Conservation (phyloP, 2,797 vertebrate species). For the Leucoraja ocellata region DNA sequence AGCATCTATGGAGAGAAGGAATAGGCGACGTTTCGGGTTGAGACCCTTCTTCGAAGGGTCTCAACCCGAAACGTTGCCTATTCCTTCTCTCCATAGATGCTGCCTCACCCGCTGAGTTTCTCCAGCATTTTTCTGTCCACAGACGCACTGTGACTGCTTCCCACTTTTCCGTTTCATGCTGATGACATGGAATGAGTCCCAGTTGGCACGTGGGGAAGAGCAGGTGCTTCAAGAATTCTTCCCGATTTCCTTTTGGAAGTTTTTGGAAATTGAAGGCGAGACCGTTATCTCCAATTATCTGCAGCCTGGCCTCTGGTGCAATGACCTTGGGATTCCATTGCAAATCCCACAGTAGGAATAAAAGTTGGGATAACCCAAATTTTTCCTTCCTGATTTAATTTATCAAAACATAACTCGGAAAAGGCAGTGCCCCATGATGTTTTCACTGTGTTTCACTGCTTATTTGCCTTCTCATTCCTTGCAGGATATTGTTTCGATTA, state of each 20-base stretch:
- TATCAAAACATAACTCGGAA: neutral
- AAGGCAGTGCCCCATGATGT: neutral
- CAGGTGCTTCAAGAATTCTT: too few relatives aligned
- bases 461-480: neutral
- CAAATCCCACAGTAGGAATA: neutral
- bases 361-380: neutral
- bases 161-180: neutral
- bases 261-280: neutral
- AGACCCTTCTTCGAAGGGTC: too few relatives aligned
- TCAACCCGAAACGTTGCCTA: too few relatives aligned
- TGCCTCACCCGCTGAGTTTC: too few relatives aligned
- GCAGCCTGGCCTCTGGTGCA: neutral
- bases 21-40: too few relatives aligned
- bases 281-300: neutral
- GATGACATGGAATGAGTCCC: neutral
- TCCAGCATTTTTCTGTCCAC: neutral
- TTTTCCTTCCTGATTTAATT: slow-evolving; percentile 13
- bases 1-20: too few relatives aligned
- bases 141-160: neutral
- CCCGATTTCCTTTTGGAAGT: neutral
- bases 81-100: too few relatives aligned
- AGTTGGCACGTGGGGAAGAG: neutral
- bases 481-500: neutral
- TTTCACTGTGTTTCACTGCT: neutral
- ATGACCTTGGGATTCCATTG: neutral